Evolutionary conservation across 2,797 vertebrate genomes (phyloP).

Genomic region (Poliocrania exsul): DNA sequence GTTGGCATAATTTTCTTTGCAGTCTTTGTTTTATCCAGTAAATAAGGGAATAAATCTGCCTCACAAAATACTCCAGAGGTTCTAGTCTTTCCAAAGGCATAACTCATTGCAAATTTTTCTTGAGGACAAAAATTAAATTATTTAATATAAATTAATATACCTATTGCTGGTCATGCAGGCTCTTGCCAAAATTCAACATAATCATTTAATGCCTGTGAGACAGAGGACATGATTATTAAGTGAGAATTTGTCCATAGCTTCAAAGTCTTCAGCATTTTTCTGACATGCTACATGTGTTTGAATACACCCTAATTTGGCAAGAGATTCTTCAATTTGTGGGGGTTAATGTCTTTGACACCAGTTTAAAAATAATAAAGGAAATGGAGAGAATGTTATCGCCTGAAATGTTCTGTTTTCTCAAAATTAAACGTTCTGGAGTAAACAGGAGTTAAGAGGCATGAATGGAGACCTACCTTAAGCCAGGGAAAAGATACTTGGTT

Average conservation of each 20-base stretch:
- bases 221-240: background rate
- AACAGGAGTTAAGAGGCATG: background rate
- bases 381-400: background rate
- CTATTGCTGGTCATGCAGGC: background rate
- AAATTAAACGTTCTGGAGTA: background rate
- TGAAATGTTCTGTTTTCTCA: background rate
- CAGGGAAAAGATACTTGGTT: background rate
- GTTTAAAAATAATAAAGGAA: background rate
- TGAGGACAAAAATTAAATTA: background rate
- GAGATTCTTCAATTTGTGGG: background rate
- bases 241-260: background rate
- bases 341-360: background rate
- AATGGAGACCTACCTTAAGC: background rate
- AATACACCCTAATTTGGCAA: background rate
- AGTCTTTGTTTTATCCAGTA: background rate
- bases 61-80: background rate
- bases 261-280: background rate
- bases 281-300: background rate
- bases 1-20: background rate
- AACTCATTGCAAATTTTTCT: background rate
- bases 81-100: background rate
- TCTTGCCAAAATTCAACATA: background rate
- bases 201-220: background rate
- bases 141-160: background rate
- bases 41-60: background rate